A percentile compares a stretch with the other conserved stretches of the same genome.
phyloP scores from a whole-genome alignment of 1,140 invertebrate genomes.

The Drosophila lowei region DNA sequence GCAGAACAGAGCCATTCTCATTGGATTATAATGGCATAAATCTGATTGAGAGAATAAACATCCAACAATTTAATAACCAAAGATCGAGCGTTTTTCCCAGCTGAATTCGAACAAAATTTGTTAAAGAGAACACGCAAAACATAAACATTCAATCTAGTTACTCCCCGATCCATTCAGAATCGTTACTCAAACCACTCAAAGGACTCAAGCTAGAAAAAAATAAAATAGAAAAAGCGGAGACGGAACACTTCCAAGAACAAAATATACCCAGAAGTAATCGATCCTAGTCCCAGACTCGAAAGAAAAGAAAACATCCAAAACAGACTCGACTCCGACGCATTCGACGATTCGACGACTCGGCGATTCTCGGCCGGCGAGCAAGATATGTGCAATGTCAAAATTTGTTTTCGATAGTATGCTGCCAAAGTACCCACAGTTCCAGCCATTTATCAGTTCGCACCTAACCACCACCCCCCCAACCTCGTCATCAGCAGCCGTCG shows the following conservation, averaged over 20 bases:
- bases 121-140: constrained; percentile 49
- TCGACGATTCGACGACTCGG: constrained; percentile 43
- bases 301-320: constrained; percentile 15
- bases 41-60: not conserved
- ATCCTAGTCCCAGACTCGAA: constrained; percentile 9
- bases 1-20: constrained; percentile 19
- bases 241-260: not conserved
- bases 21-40: constrained; percentile 15
- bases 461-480: constrained; percentile 84
- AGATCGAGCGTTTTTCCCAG: not conserved
- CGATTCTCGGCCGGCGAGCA: constrained; percentile 67
- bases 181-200: not conserved
- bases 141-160: constrained; percentile 3
- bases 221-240: constrained; percentile 16
- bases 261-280: too few relatives aligned
- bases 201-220: constrained; percentile 17
- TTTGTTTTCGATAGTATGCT: constrained; percentile 98
- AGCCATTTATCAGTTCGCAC: constrained; percentile 86
- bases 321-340: constrained; percentile 27
- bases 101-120: constrained; percentile 74
- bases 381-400: constrained; percentile 93
- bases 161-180: constrained; percentile 10
- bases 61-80: not conserved
- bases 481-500: constrained; percentile 85
- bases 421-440: constrained; percentile 95